Evolutionary conservation across 2,888 invertebrate genomes (phyloP).

Genomic region (Calameuta filiformis): DNA sequence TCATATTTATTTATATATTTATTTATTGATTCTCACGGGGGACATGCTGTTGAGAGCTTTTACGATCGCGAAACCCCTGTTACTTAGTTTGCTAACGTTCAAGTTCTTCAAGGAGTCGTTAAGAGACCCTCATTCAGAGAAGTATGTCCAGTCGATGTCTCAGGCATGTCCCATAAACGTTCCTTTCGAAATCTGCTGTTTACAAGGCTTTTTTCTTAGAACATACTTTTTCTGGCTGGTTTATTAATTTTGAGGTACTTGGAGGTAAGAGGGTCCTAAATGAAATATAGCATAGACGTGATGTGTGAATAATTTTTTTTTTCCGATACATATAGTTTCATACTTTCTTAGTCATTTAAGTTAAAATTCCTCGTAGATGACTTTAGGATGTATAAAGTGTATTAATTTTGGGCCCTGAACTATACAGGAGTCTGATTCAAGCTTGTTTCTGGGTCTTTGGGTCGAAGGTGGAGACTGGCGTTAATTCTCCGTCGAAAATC

Average conservation of each 20-base stretch:
- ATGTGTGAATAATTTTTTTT: background rate
- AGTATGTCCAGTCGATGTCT: background rate
- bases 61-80: background rate
- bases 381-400: background rate
- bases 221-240: background rate
- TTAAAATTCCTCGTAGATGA: background rate
- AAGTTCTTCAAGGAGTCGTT: background rate
- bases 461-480: conserved; percentile 31
- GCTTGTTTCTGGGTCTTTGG: background rate
- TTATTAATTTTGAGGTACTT: background rate
- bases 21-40: background rate
- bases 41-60: background rate
- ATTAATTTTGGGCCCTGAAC: background rate
- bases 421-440: background rate
- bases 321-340: background rate
- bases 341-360: background rate
- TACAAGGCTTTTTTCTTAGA: background rate
- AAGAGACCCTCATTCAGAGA: background rate
- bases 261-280: background rate
- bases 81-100: background rate
- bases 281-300: background rate
- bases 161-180: background rate
- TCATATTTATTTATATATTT: background rate
- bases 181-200: background rate
- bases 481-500: conserved; percentile 61